Conservation (phyloP, 2,888 invertebrate species). For the Caenorhabditis sp. region DNA sequence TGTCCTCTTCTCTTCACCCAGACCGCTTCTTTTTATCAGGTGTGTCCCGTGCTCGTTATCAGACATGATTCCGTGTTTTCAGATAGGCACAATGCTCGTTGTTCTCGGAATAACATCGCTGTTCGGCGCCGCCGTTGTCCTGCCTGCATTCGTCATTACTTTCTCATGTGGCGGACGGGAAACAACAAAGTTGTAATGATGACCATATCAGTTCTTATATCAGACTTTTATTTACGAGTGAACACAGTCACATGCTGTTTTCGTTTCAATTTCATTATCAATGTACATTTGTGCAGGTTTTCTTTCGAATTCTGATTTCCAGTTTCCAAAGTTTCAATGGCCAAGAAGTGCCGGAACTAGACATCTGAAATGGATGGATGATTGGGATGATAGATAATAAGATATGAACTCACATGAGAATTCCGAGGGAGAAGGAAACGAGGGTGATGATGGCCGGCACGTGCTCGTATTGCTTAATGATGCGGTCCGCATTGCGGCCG, state of each 20-base stretch:
- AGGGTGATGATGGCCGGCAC: slow-evolving; percentile 42
- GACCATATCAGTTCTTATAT: background rate
- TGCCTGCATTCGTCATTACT: slow-evolving; percentile 55
- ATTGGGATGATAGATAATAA: background rate
- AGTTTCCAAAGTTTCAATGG: background rate
- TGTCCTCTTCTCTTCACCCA: slow-evolving; percentile 62
- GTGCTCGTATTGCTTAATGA: slow-evolving; percentile 50
- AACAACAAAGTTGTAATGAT: slow-evolving; percentile 48
- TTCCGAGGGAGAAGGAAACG: slow-evolving; percentile 14
- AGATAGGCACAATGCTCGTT: slow-evolving; percentile 69
- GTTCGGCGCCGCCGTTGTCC: slow-evolving; percentile 58
- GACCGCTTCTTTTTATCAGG: slow-evolving; percentile 68
- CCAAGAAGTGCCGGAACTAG: background rate
- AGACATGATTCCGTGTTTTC: slow-evolving; percentile 32
- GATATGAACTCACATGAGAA: slow-evolving; percentile 48
- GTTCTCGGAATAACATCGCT: slow-evolving; percentile 63
- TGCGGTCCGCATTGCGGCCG: slow-evolving; percentile 47
- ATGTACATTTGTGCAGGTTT: background rate
- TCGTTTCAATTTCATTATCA: slow-evolving; percentile 6
- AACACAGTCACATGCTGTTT: slow-evolving; percentile 21
- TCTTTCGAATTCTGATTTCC: background rate
- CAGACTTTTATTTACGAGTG: slow-evolving; percentile 13
- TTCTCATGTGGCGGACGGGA: slow-evolving; percentile 43
- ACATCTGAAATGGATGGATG: background rate
- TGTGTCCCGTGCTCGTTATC: too few species aligned